Evolutionary conservation across 30 jellyfish, hydroid and myxozoan genomes (phyloP), one percentile per base, ranked within the genome.

Genomic region (Turritopsis rubra): DNA sequence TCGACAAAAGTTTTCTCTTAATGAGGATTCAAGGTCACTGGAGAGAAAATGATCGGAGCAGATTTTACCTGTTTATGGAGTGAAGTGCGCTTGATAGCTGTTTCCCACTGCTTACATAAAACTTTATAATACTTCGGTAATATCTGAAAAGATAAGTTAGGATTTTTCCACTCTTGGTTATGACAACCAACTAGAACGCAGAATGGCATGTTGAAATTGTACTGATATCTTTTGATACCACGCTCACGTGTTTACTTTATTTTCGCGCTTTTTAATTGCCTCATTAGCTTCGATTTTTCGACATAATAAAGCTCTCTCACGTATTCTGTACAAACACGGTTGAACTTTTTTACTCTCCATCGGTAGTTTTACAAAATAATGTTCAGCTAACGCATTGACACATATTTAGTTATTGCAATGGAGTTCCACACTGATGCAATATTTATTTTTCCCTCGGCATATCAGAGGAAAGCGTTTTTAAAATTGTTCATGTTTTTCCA

Each of bases 231-330:
- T 41, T 17, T 16, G 16, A 7, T 17, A n/a, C n/a, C 77, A 9
- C 19, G 77, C 19, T 68, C 19, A 68, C 30, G 16, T n/a, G n/a
- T n/a, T n/a, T n/a, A n/a, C n/a, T n/a, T 23, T n/a, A 68, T 19
- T 68, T 68, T 68, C 77, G 31, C 77, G 22, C 77, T 27, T 23
- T 68, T 68, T 68, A 23, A n/a, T 68, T 27, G 77, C 30, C 77
- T 68, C 77, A 27, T 27, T 68, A 3, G 60, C 77, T n/a, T n/a
- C 31, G 21, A 27, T 68, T 27, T 27, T 27, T 23, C 77, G 23
- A 19, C 77, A 27, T 23, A 68, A 68, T 23, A 68, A n/a, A 68
- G 30, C 31, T 7, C 17, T 9, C 19, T 68, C 30, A 68, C 8
- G 31, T n/a, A n/a, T 68, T 68, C 21, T 23, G 8, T 23, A 27